Conservation (phyloP, 2,888 invertebrate genomes). For the Hanleya hanleyi region DNA sequence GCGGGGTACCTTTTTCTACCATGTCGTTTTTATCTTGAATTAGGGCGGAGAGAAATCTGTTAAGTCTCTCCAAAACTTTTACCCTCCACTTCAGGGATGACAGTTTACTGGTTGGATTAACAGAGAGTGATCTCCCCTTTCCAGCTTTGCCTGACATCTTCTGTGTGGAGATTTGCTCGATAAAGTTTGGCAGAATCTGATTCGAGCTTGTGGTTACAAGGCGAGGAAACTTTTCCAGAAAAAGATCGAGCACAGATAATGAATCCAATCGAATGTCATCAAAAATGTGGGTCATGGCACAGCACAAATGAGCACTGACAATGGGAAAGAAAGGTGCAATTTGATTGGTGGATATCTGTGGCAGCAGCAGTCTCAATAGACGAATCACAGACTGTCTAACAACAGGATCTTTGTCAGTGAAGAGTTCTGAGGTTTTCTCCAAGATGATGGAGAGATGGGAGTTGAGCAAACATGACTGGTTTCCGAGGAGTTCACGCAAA, state of each 20-base stretch:
- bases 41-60: conserved; percentile 71
- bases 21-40: conserved; percentile 22
- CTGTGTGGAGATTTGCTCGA: conserved; percentile 85
- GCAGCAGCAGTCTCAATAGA: conserved; percentile 70
- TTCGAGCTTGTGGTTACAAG: conserved; percentile 81
- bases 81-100: conserved; percentile 87
- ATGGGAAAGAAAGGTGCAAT: conserved; percentile 83
- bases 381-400: conserved; percentile 76
- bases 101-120: conserved; percentile 82
- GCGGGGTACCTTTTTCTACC: not conserved
- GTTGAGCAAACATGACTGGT: conserved; percentile 75
- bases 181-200: conserved; percentile 85
- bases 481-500: conserved; percentile 76
- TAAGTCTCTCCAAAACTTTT: conserved; percentile 83
- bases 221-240: conserved; percentile 81
- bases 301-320: conserved; percentile 85
- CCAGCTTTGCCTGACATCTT: conserved; percentile 16
- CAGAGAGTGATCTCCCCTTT: conserved; percentile 80
- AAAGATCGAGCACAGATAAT: conserved; percentile 83
- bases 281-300: conserved; percentile 93
- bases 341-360: conserved; percentile 41
- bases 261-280: conserved; percentile 88
- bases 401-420: conserved; percentile 82
- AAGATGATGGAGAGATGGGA: conserved; percentile 81
- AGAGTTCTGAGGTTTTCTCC: conserved; percentile 81